Evolutionary conservation across 2,797 vertebrate species (phyloP).

Genomic region (Cynopterus sphinx): DNA sequence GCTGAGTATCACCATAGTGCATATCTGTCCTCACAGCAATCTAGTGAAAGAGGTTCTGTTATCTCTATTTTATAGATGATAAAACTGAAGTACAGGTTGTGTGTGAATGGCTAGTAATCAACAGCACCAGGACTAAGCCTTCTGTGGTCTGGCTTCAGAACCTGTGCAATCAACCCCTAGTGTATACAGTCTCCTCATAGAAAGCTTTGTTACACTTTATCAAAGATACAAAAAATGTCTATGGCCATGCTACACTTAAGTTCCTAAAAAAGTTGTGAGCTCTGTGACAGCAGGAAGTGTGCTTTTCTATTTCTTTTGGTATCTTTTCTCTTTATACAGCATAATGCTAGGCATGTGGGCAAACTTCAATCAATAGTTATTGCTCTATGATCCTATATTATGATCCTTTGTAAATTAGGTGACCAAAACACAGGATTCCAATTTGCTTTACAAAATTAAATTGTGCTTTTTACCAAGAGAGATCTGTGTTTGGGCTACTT

Average conservation of each 20-base stretch:
- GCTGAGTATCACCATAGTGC: not conserved
- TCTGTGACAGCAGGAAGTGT: not conserved
- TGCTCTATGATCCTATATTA: not conserved
- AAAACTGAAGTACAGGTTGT: not conserved
- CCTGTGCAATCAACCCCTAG: not conserved
- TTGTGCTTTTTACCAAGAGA: slow-evolving; percentile 33
- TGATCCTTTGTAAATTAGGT: slow-evolving; percentile 6
- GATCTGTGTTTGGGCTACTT: slow-evolving; percentile 34
- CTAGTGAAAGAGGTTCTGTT: not conserved
- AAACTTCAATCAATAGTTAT: not conserved
- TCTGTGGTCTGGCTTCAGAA: not conserved
- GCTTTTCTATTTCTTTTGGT: not conserved
- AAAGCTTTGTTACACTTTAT: not conserved
- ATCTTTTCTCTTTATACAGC: not conserved
- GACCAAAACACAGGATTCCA: not conserved
- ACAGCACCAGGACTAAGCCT: not conserved
- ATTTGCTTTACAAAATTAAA: slow-evolving; percentile 46
- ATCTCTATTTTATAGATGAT: not conserved
- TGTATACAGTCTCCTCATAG: not conserved
- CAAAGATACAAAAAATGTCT: not conserved
- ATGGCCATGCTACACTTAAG: not conserved
- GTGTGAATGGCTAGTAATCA: not conserved
- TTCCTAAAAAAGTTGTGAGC: not conserved
- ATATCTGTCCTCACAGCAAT: not conserved
- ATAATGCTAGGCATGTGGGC: not conserved